Percentiles rank a stretch among this genome's conserved stretches.
These are phyloP conservation scores for Petrophora chlorosata DNA, from an alignment of 2,888 invertebrate genomes.

Conservation along the genomic window DNA sequence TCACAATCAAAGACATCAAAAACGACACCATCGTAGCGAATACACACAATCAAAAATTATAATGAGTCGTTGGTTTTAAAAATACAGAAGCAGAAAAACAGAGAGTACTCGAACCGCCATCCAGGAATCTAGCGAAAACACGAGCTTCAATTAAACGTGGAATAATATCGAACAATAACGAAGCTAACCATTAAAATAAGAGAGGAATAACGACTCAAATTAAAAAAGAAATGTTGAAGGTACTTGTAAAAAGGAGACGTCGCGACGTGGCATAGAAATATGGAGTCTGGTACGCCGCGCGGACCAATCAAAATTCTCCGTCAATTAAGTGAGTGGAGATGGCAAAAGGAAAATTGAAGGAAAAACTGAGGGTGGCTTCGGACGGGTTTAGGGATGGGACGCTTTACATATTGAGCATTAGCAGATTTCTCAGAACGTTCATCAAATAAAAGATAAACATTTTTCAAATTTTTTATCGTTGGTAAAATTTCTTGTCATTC, in stretches of 20 bases:
- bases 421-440: too few species aligned
- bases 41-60: constrained; percentile 52
- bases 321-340: constrained; percentile 82
- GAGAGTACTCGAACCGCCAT: constrained; percentile 42
- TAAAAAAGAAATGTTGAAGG: too few species aligned
- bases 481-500: too few species aligned
- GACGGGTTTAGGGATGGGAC: constrained; percentile 41
- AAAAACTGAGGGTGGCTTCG: constrained; percentile 76
- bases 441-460: too few species aligned
- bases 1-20: constrained; percentile 9
- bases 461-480: too few species aligned
- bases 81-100: constrained; percentile 50
- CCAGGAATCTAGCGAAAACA: constrained; percentile 52
- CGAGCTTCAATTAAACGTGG: constrained; percentile 69
- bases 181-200: constrained; percentile 81
- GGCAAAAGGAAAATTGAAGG: constrained; percentile 82
- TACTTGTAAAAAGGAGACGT: constrained; percentile 44
- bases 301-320: constrained; percentile 83
- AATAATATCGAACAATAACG: constrained; percentile 80
- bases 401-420: background rate
- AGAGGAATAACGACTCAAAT: constrained; percentile 75
- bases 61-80: constrained; percentile 36
- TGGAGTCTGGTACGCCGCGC: constrained; percentile 58
- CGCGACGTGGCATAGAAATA: constrained; percentile 79
- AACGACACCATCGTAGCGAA: constrained; percentile 28